Conservation (phyloP, 92 coral and sea anemone genomes). For the Palythoa heliodiscus region DNA sequence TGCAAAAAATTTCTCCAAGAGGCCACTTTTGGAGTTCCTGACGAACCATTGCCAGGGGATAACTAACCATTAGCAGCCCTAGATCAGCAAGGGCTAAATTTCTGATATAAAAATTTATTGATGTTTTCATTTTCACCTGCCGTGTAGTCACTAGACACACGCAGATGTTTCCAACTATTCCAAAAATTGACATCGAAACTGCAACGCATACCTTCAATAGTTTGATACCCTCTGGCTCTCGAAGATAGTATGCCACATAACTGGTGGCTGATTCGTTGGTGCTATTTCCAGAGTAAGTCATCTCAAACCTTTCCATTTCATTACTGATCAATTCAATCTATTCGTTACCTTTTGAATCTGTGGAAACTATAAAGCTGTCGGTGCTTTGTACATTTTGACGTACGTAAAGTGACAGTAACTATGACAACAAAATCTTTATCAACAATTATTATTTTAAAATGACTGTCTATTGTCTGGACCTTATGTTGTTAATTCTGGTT, state of each 20-base stretch:
- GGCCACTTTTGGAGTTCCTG: slow-evolving; percentile 29
- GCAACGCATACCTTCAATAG: background rate
- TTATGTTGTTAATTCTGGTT: background rate
- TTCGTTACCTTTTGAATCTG: background rate
- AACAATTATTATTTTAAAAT: background rate
- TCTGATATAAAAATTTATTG: slow-evolving; percentile 31
- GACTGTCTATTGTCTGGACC: background rate
- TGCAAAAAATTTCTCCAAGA: slow-evolving; percentile 20
- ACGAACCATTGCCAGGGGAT: slow-evolving; percentile 7
- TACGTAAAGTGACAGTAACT: background rate
- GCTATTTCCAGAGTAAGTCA: background rate
- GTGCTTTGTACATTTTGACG: background rate
- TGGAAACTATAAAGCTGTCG: background rate
- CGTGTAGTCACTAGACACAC: slow-evolving; percentile 25
- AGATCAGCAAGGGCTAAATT: slow-evolving; percentile 43
- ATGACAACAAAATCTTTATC: background rate
- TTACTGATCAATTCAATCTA: background rate
- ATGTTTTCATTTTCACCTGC: slow-evolving; percentile 27
- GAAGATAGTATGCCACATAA: background rate
- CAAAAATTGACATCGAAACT: slow-evolving; percentile 13
- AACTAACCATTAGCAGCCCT: slow-evolving; percentile 17
- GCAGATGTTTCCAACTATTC: slow-evolving; percentile 24
- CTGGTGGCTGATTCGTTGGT: background rate
- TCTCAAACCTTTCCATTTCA: background rate
- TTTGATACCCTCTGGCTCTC: slow-evolving; percentile 25